Conservation (phyloP, 2,797 vertebrate species). For the Manis javanica region DNA sequence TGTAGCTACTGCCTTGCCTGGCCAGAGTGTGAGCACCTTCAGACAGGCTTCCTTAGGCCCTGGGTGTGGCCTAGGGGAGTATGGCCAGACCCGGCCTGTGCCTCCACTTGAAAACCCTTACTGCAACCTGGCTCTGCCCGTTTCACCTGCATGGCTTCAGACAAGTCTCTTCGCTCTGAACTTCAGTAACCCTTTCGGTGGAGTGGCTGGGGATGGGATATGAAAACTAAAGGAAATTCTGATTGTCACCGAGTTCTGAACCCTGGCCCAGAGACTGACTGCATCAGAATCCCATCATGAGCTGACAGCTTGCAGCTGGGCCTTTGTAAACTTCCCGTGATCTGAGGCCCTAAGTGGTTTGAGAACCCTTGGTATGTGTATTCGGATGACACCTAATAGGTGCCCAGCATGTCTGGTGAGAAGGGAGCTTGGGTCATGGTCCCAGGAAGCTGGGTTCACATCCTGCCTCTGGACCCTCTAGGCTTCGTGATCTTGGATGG, state of each 20-base stretch:
- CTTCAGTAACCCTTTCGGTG: conserved; percentile 1
- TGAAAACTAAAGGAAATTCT: conserved; percentile 20
- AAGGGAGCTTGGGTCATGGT: conserved; percentile 17
- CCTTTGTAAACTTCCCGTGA: background rate
- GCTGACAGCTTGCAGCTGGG: background rate
- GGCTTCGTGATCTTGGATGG: background rate
- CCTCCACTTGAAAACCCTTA: background rate
- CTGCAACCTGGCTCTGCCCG: background rate
- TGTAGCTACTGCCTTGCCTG: conserved; percentile 21
- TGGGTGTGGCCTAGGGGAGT: background rate
- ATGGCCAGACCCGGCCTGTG: background rate
- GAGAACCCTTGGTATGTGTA: background rate
- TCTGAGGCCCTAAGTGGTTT: background rate
- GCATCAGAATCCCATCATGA: background rate
- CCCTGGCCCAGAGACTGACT: background rate
- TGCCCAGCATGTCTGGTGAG: background rate
- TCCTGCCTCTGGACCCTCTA: background rate
- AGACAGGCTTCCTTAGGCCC: background rate
- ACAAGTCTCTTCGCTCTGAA: background rate
- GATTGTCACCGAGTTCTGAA: background rate
- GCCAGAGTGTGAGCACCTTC: background rate
- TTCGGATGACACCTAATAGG: background rate
- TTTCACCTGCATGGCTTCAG: conserved; percentile 21
- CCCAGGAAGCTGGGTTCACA: background rate
- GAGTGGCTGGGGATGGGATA: background rate